Conservation (phyloP, 92 coral and sea anemone genomes). For the Umimayanthus kanabou region DNA sequence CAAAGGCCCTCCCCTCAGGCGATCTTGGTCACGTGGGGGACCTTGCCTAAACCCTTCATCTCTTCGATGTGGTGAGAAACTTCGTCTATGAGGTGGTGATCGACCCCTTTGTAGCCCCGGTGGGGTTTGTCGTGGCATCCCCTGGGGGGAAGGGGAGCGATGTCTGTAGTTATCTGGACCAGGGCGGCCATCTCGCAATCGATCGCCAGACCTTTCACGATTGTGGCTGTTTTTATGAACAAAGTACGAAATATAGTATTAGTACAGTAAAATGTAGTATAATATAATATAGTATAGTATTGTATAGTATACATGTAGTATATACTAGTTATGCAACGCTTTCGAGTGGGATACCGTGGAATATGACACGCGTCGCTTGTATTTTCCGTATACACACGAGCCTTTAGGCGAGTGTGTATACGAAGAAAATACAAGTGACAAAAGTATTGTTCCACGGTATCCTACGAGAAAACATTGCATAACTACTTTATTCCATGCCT, state of each 20-base stretch:
- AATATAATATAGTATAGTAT: too few species aligned
- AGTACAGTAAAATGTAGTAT: neutral
- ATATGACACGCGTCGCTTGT: too few species aligned
- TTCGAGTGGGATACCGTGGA: too few species aligned
- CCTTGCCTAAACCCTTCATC: conserved; percentile 81
- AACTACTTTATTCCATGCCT: too few species aligned
- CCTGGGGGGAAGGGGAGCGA: conserved; percentile 71
- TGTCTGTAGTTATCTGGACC: conserved; percentile 80
- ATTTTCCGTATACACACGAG: too few species aligned
- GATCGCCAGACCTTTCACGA: conserved; percentile 76
- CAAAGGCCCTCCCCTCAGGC: conserved; percentile 66
- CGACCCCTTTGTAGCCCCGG: conserved; percentile 61
- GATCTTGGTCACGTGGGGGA: conserved; percentile 70
- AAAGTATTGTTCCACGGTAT: too few species aligned
- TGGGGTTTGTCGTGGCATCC: conserved; percentile 57
- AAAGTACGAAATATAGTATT: too few species aligned
- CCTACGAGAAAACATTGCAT: too few species aligned
- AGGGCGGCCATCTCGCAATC: conserved; percentile 70
- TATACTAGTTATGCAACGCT: too few species aligned
- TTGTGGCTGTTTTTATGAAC: conserved; percentile 43
- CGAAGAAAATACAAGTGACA: too few species aligned
- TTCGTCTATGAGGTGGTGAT: conserved; percentile 59
- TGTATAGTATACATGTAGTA: too few species aligned
- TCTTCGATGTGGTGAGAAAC: conserved; percentile 69
- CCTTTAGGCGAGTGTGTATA: too few species aligned